Base-by-base conservation (phyloP, 2,113 vertebrate species). In the Sebastes schlegelii region DNA sequence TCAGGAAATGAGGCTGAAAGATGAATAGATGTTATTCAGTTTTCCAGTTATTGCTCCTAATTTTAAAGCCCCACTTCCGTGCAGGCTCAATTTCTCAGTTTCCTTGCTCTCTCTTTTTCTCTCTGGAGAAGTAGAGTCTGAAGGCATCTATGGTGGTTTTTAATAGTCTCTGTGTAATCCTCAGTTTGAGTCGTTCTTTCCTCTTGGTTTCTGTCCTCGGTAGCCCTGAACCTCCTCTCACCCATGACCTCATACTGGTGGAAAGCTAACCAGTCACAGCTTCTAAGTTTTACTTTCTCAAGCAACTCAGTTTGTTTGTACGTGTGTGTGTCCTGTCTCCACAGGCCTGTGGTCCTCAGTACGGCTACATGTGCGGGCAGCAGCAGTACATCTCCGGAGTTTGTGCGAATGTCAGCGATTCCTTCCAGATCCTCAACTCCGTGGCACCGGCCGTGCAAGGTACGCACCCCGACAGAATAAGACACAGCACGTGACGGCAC, bases 291-390 rank as follows among this genome's bases (percentile, higher is more conserved):
- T 58, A 49, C 23, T 78, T 34, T 84, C 75, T 86, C 58, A 49
- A 43, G 40, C 60, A 72, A 21, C 19, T 52, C 12, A 42, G 5
- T 70, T 78, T 75, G 55, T 91, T 61, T 86, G 61, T 61, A 51
- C 86, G 48, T 69, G 71, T 75, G 77, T 83, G 42, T 68, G 62
- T 83, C 69, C 40, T 77, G 75, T 93, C 93, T 87, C 90, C 82
- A 51, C 92, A 99, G 98, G 97, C 98, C 26, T 99, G 98, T 84
- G 98, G 98, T 73, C 98, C 98, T 66, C 96, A 99, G 86, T 99
- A 99, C 51, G 97, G 97, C 70, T 99, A 99, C 84, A 96, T 97
- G 92, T 99, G 98, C 84, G 98, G 98, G 45, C 95, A 95, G 80
- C 90, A 97, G 92, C 97, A 97, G 92, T 99, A 97, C 80, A 98